These are phyloP conservation scores for Sisyra nigra DNA, from an alignment of 2,888 invertebrate species.

Conservation along the genomic window DNA sequence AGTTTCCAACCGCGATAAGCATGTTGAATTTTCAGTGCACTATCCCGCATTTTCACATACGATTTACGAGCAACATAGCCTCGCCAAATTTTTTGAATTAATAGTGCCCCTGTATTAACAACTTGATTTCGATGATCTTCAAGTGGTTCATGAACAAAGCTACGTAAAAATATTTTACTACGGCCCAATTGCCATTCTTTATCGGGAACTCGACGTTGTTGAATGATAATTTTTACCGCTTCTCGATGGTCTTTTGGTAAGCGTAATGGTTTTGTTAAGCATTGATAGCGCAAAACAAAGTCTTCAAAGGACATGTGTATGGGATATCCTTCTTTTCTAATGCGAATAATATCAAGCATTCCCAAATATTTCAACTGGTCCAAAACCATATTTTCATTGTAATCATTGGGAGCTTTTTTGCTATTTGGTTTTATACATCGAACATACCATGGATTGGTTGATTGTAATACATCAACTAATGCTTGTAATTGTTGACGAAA, in stretches of 20 bases:
- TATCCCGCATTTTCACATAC: slow-evolving; percentile 45
- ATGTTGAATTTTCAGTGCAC: slow-evolving; percentile 62
- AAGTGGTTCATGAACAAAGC: slow-evolving; percentile 66
- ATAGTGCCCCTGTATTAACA: slow-evolving; percentile 49
- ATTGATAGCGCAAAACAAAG: slow-evolving; percentile 62
- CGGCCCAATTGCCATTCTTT: slow-evolving; percentile 82
- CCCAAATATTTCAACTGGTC: slow-evolving; percentile 82
- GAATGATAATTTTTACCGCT: slow-evolving; percentile 35
- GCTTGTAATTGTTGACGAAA: slow-evolving; percentile 78
- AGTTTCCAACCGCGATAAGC: slow-evolving; percentile 76
- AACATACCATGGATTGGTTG: slow-evolving; percentile 84
- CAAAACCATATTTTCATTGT: slow-evolving; percentile 62
- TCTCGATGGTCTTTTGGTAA: slow-evolving; percentile 30
- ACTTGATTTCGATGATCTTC: slow-evolving; percentile 62
- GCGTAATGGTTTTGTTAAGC: slow-evolving; percentile 34
- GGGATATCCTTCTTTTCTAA: slow-evolving; percentile 79
- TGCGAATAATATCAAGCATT: slow-evolving; percentile 85
- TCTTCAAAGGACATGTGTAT: slow-evolving; percentile 65
- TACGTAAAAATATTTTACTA: slow-evolving; percentile 70
- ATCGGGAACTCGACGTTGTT: slow-evolving; percentile 46
- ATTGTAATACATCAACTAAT: slow-evolving; percentile 76
- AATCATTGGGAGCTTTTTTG: slow-evolving; percentile 63
- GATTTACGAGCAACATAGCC: slow-evolving; percentile 46
- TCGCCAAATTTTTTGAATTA: slow-evolving; percentile 62
- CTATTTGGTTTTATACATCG: slow-evolving; percentile 87